Base-by-base conservation (phyloP, 2,888 invertebrate species). In the Neuroscelio doddi region DNA sequence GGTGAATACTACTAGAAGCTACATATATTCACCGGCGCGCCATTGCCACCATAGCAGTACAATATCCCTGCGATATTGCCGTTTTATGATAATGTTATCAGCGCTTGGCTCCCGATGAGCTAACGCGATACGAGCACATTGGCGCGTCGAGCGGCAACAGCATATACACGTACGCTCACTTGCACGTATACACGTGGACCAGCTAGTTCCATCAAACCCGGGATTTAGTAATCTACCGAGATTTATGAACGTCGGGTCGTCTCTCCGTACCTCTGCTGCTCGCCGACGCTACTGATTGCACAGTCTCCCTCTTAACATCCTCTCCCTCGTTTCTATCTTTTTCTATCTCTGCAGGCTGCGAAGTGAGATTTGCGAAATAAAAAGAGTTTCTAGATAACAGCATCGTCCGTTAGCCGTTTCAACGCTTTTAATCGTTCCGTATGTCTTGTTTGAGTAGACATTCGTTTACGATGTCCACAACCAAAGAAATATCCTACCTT, bases 81-180 rank as follows among this genome's bases (percentile, higher is more conserved):
- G 77, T 85, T 85, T 85, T 85, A 85, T 85, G 84, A 84, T 84
- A 85, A 85, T 85, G 85, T 84, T 85, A 85, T 85, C 85, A 84
- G 82, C 81, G 78, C 83, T 85, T 84, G 86, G 75, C 73, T 73
- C 71, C 74, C 78, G 82, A 83, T 82, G 80, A 83, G 80, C 78
- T 76, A 73, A 72, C 72, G 76, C 80, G 82, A 81, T 82, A 80
- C 71, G 74, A 74, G 67, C 73, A 63, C 67, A 67, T 59, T 68
- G 45, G 59, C 61, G 42, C 52, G 38, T 12, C 34, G 36, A 44
- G 42, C 42, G 41, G 64, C 46, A 56, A 34, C 58, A 46, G 56
- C 52, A 55, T 45, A 62, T 53, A 63, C 55, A 68, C 51, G 30
- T 45, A 46, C 45, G 45, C 24, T 1, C 32, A 44, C 42, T 45